Conservation (phyloP, 2,888 invertebrate genomes). For the Gymnoscelis rufifasciata region DNA sequence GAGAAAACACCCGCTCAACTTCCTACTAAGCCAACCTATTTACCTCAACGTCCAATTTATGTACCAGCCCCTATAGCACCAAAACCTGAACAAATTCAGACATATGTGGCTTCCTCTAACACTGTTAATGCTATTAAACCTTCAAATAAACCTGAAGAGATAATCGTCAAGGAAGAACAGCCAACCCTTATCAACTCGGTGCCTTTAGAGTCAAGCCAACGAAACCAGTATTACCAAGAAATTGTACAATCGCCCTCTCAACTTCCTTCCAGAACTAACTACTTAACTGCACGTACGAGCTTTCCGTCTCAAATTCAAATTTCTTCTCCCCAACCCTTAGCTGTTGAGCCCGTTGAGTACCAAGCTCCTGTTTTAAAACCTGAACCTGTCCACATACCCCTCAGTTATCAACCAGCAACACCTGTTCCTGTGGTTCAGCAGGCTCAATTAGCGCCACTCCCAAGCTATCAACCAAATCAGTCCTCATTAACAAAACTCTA, state of each 20-base stretch:
- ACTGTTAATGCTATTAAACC: too few species aligned
- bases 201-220: not conserved
- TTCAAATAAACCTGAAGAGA: not conserved
- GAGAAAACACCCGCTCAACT: too few species aligned
- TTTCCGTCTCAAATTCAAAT: not conserved
- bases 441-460: not conserved
- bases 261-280: slow-evolving; percentile 3
- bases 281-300: not conserved
- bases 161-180: not conserved
- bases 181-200: not conserved
- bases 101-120: too few species aligned
- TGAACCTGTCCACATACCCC: not conserved
- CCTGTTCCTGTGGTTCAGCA: not conserved
- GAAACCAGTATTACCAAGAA: not conserved
- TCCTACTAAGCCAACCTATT: too few species aligned
- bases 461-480: slow-evolving; percentile 1
- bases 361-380: slow-evolving; percentile 1
- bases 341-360: not conserved
- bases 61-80: too few species aligned
- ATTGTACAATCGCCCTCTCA: not conserved
- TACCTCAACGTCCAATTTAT: too few species aligned
- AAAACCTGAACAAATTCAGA: too few species aligned
- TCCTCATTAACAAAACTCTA: not conserved
- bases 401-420: not conserved
- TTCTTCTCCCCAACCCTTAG: not conserved